Evolutionary conservation across 2,113 vertebrate species (phyloP).

Genomic region (Hippopotamus amphibius): DNA sequence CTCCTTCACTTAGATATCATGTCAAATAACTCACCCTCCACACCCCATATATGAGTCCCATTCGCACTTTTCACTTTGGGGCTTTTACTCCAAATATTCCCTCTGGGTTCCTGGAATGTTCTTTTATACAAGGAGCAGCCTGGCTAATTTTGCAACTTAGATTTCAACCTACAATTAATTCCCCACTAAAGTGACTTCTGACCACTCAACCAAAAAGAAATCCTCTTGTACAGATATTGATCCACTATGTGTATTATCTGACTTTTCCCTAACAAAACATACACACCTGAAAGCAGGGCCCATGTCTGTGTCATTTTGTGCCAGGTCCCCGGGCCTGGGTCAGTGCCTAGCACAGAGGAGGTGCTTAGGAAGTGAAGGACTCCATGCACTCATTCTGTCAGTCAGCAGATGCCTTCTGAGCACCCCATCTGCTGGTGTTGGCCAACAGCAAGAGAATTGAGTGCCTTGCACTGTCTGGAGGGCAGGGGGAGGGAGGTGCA

Average conservation of each 20-base stretch:
- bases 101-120: background rate
- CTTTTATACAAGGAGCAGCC: background rate
- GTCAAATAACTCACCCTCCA: background rate
- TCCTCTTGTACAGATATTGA: background rate
- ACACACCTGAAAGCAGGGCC: background rate
- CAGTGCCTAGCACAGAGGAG: background rate
- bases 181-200: background rate
- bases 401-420: background rate
- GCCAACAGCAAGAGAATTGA: background rate
- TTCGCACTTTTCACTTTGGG: background rate
- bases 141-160: background rate
- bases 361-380: background rate
- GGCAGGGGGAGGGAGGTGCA: background rate
- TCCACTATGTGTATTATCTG: background rate
- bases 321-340: background rate
- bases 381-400: background rate
- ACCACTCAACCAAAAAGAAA: background rate
- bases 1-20: background rate
- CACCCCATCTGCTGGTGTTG: background rate
- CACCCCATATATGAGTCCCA: background rate
- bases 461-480: background rate
- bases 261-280: constrained; percentile 3
- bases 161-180: background rate
- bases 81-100: background rate
- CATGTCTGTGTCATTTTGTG: background rate